Evolutionary conservation across 2,797 vertebrate species (phyloP).

Genomic region (Carcharodon carcharias): DNA sequence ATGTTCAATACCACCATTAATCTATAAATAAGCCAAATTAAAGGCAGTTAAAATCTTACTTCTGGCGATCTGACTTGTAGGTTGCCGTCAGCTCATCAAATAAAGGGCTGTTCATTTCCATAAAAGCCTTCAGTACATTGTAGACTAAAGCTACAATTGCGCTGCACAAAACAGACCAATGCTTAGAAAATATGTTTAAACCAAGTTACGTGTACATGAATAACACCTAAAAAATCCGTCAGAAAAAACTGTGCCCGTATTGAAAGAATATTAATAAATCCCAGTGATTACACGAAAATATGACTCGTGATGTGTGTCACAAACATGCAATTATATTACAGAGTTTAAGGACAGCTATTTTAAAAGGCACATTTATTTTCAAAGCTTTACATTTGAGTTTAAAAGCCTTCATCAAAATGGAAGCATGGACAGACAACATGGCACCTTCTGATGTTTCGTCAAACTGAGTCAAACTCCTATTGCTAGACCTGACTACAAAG

Average conservation of each 20-base stretch:
- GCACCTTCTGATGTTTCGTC: too few species aligned
- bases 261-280: neutral
- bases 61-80: conserved; percentile 99
- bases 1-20: neutral
- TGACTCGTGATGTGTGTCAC: too few species aligned
- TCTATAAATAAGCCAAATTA: neutral
- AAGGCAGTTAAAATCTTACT: conserved; percentile 61
- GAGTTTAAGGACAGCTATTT: too few species aligned
- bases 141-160: conserved; percentile 97
- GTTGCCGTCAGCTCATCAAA: conserved; percentile 97
- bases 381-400: too few species aligned
- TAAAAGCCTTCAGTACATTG: conserved; percentile 97
- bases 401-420: too few species aligned
- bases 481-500: too few species aligned
- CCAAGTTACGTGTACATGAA: neutral
- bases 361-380: too few species aligned
- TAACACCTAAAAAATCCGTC: neutral
- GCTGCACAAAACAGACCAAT: conserved; percentile 55
- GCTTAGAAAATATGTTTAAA: neutral
- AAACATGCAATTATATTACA: too few species aligned
- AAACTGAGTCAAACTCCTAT: too few species aligned
- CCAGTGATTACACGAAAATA: neutral
- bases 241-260: neutral
- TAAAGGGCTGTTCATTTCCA: conserved; percentile 99
- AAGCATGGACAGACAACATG: too few species aligned